Base-by-base conservation (phyloP, 1,140 invertebrate species). In the Theocolax elegans region DNA sequence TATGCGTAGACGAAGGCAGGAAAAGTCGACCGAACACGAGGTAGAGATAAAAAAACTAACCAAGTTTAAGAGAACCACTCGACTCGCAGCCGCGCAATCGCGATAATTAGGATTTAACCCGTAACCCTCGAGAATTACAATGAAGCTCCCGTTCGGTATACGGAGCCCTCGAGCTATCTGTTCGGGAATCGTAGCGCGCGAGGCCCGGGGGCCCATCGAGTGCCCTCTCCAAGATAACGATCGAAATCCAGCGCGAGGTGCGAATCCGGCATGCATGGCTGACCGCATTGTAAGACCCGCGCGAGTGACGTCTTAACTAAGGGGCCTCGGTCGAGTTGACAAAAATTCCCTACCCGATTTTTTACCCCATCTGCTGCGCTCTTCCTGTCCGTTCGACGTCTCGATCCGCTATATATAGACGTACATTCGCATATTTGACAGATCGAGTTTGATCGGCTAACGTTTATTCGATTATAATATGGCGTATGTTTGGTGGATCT, bases 251-350 rank as follows among this genome's bases (percentile, higher is more conserved):
- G 7, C 15, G 63, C 71, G 82, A 83, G 84, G 83, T 85, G 85
- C 82, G 83, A 86, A 83, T 80, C 76, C 75, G 67, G 71, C 78
- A 85, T 80, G 85, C 84, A 85, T 85, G 83, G 78, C 46, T 84
- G 82, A 83, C 77, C 81, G 81, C 72, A 85, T 86, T 86, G 85
- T 62, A 21, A 23, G n/a, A 35, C 4, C n/a, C 17, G 27, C 1
- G 0, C 25, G 27, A 23, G 10, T 62, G 84, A 86, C 85, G 82
- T 86, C 85, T 86, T 86, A 86, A 86, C 85, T 85, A 85, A 85
- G 46, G 31, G 44, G 48, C 13, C 17, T 17, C 48, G 48, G 48
- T 9, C 10, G 42, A 17, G 15, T 4, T 6, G 40, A 44, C 9
- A 44, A n/a, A 44, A 44, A 44, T 44, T 17, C 35, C 40, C 17